Evolutionary conservation across 2,113 vertebrate species (phyloP).

Genomic region (Petroica traversi): DNA sequence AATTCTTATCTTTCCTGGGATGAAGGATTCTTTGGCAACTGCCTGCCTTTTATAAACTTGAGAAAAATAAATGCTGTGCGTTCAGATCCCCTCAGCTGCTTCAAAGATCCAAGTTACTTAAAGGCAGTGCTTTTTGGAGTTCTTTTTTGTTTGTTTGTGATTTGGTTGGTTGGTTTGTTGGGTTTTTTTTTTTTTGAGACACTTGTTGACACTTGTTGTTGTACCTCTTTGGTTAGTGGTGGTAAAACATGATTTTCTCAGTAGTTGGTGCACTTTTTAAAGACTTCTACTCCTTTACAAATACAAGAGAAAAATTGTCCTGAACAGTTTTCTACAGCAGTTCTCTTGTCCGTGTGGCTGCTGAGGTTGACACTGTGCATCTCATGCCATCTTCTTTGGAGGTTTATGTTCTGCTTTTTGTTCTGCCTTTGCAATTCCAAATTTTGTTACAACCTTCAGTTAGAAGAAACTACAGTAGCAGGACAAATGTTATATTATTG

Average conservation of each 20-base stretch:
- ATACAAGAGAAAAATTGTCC: background rate
- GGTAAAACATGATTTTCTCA: background rate
- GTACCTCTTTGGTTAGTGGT: background rate
- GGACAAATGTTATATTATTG: background rate
- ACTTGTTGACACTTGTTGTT: background rate
- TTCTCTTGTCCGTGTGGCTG: background rate
- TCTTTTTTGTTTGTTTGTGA: background rate
- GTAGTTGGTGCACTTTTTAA: background rate
- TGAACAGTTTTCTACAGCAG: background rate
- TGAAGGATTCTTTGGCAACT: background rate
- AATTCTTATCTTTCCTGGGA: background rate
- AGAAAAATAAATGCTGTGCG: background rate
- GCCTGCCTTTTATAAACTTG: background rate
- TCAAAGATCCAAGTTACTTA: background rate
- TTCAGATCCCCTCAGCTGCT: background rate
- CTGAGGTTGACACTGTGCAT: background rate
- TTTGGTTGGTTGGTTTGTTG: no score
- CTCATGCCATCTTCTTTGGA: background rate
- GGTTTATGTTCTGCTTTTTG: background rate
- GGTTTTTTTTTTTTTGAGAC: background rate
- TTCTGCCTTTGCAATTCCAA: background rate
- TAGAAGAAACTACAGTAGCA: background rate
- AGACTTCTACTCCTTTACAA: background rate
- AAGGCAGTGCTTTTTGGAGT: background rate
- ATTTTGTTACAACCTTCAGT: background rate